Conservation (phyloP, 2,113 vertebrate genomes). For the pig (Sus scrofa) region DNA sequence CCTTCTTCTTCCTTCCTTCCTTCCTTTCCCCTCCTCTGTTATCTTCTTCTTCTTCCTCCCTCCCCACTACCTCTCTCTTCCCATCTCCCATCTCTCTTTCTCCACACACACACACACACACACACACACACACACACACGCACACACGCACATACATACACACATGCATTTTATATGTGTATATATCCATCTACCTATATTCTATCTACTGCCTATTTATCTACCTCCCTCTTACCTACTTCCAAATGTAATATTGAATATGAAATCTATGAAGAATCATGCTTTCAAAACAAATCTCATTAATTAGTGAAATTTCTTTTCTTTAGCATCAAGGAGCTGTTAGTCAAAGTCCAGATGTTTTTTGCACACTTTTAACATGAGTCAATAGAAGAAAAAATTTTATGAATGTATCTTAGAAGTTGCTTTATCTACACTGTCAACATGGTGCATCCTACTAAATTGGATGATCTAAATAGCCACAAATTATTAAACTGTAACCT, state of each 20-base stretch:
- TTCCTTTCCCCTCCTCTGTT: not conserved
- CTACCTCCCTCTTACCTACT: not conserved
- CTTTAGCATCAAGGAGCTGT: not conserved
- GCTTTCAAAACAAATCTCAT: slow-evolving; percentile 31
- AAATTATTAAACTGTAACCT: not conserved
- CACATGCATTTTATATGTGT: not conserved
- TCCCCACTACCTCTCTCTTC: not conserved
- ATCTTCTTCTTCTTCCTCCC: not conserved
- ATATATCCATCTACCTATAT: not conserved
- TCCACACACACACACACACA: not conserved
- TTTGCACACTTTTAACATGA: not conserved
- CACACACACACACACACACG: not conserved
- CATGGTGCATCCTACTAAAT: not conserved
- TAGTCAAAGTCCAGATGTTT: not conserved
- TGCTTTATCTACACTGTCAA: slow-evolving; percentile 47
- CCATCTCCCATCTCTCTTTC: not conserved
- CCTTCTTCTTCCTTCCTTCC: not conserved
- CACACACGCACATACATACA: too few relatives aligned
- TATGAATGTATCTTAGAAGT: slow-evolving; percentile 33
- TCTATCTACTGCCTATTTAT: not conserved
- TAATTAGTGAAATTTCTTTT: slow-evolving; percentile 26
- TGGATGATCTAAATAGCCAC: not conserved
- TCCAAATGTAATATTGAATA: not conserved
- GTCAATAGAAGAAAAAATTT: not conserved
- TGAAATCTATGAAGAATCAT: not conserved